phyloP scores from a whole-genome alignment of 92 coral and sea anemone genomes.

The Epizoanthus ramosus region DNA sequence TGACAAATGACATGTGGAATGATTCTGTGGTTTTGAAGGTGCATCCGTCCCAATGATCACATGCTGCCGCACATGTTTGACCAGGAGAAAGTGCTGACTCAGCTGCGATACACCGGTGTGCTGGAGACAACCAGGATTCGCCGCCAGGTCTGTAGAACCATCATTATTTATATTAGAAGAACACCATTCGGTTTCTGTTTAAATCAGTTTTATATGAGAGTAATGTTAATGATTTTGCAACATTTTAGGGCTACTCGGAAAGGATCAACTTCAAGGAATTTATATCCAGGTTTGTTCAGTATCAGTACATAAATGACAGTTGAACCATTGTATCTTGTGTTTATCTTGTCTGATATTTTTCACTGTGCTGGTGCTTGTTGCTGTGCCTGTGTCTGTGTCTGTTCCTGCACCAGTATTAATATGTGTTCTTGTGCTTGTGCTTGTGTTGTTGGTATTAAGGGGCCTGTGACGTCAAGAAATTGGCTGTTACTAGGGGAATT shows the following conservation, averaged over 20 bases:
- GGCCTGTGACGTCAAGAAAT: too few relatives aligned
- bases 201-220: background rate
- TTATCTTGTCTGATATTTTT: too few relatives aligned
- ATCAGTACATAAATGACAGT: background rate
- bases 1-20: too few relatives aligned
- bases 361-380: too few relatives aligned
- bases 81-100: slow-evolving; percentile 90
- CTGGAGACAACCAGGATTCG: slow-evolving; percentile 93
- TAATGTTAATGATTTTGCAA: background rate
- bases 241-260: slow-evolving; percentile 89
- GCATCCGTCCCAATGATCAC: slow-evolving; percentile 91
- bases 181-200: background rate
- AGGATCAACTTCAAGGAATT: slow-evolving; percentile 87
- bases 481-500: too few relatives aligned
- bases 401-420: too few relatives aligned
- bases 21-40: slow-evolving; percentile 50
- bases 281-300: slow-evolving; percentile 64
- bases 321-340: too few relatives aligned
- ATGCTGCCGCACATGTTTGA: slow-evolving; percentile 90
- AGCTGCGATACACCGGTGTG: slow-evolving; percentile 92
- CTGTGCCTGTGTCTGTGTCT: too few relatives aligned
- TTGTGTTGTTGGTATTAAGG: too few relatives aligned
- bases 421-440: too few relatives aligned
- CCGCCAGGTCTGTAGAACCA: slow-evolving; percentile 73
- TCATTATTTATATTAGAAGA: too few relatives aligned